Base-by-base conservation (phyloP, 2,797 vertebrate species). In the Schizopygopsis pylzovi region DNA sequence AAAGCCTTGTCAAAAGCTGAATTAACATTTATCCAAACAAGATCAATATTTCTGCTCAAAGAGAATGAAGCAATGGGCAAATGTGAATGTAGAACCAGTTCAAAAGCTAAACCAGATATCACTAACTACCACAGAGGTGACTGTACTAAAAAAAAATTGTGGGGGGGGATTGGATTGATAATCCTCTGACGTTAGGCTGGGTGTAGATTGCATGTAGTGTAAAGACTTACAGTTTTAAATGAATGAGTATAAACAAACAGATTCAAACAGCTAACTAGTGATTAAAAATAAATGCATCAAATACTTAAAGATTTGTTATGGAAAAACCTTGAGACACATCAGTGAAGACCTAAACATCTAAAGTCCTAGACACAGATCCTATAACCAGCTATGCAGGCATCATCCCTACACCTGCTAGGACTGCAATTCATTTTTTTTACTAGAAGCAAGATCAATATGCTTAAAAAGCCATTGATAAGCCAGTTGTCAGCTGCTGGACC, bases 1-100 rank as follows among this genome's bases (percentile, higher is more conserved):
- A 86, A 89, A 90, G 87, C 84, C 79, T 79, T 68, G 61, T 39
- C 78, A 33, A 61, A 61, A 68, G 59, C 77, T 18, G 39, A 79
- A 39, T 39, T 28, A 43, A 79, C 70, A 76, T 68, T 52, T n/a
- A 61, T 67, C 28, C 28, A 67, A 33, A 67, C 63, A 65, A 65
- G 13, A 16, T 13, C 63, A 67, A 37, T 7, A 67, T 67, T 67
- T 65, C 63, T 16, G 63, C 28, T 33, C 15, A 37, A 33, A 65
- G 63, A 65, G n/a, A 61, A 61, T 1, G n/a, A 25, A 5, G 59
- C 59, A 61, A n/a, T 59, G 25, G 3, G 12, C 22, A n/a, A n/a
- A 12, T 25, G 11, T 25, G n/a, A 61, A 12, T 65, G 25, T 16
- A 65, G 61, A 65, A 33, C 28, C 5, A 65, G 13, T 65, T 65